Evolutionary conservation across 1,140 invertebrate species (phyloP), one percentile per base, ranked within the genome.

Genomic region (Oryctes rhinoceros): DNA sequence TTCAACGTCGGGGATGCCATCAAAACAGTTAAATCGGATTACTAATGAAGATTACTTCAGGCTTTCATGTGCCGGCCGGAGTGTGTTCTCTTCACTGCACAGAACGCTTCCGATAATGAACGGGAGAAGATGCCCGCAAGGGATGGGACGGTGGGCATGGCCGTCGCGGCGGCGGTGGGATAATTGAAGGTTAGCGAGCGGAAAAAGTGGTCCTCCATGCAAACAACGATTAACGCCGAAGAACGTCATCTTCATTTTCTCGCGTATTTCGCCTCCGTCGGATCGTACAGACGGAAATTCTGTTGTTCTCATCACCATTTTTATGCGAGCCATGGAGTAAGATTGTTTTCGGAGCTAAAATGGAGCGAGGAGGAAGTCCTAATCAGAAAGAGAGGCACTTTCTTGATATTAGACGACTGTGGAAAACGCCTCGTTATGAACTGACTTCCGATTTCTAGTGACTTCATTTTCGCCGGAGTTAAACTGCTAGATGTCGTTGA

Each of bases 11-110:
- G 24, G 24, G 65, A 67, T 67, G 65, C 65, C 65, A 67, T 67
- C 65, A 67, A 67, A 67, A 67, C 65, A 67, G 65, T 67, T 67
- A 67, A 67, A 67, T 67, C 65, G 13, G 65, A 67, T 67, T 67
- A 67, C 65, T 67, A 67, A 67, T 67, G 65, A 67, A 67, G 65
- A 67, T 67, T 67, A 67, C 65, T 67, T 35, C 62, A 35, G 65
- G 65, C 65, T 67, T 67, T 67, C 65, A 67, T 67, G 65, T 35
- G 65, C 20, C 65, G 65, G 24, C 18, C 65, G 65, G 65, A 18
- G 65, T 67, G 20, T 67, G 20, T 67, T 24, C 65, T 67, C 65
- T 11, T 67, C 65, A 18, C 30, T 24, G 65, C 10, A 35, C 65
- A 18, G 65, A 24, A 30, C 20, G 65, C 65, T 67, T 67, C 65